Base-by-base conservation (phyloP, 2,797 vertebrate species). In the Rhinophrynus dorsalis region DNA sequence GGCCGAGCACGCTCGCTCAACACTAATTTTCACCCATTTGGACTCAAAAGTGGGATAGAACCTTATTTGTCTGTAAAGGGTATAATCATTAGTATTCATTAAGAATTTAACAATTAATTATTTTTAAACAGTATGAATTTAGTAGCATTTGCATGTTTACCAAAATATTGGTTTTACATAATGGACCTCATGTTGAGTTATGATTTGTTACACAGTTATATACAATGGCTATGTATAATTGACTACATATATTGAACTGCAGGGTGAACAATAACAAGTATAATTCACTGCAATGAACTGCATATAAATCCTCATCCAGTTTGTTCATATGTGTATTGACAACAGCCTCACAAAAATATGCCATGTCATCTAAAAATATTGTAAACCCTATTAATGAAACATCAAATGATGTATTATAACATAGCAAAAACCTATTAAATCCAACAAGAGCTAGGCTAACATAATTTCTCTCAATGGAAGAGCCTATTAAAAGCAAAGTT, bases 301-400 rank as follows among this genome's bases (percentile, higher is more conserved):
- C 7, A 17, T 17, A 52, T 52, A 52, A 52, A 52, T 52, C 27
- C 23, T 52, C 27, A 15, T 52, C 10, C 50, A 52, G 32, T 32
- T 32, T 32, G 32, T 6, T 5, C 15, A 17, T 8, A 32, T n/a
- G 11, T 52, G 11, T 52, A 52, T 52, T 52, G 50, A 52, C 50
- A 52, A 32, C 6, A 27, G 24, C 6, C n/a, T 50, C 24, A 52
- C n/a, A 52, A 52, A 52, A 30, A 15, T 12, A 26, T 32, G 23
- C 13, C 50, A 30, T 52, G 50, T 30, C 50, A 52, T 52, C 17
- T 30, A 52, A 52, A 32, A 30, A 52, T 52, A 52, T 52, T 52
- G 27, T 11, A 7, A 12, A 52, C 13, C n/a, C 32, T 52, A 30
- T 30, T 52, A 15, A 13, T 17, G 26, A 27, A 17, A 18, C 27